Base-by-base conservation (phyloP, 1,140 invertebrate genomes). In the Drosophila repletoides region DNA sequence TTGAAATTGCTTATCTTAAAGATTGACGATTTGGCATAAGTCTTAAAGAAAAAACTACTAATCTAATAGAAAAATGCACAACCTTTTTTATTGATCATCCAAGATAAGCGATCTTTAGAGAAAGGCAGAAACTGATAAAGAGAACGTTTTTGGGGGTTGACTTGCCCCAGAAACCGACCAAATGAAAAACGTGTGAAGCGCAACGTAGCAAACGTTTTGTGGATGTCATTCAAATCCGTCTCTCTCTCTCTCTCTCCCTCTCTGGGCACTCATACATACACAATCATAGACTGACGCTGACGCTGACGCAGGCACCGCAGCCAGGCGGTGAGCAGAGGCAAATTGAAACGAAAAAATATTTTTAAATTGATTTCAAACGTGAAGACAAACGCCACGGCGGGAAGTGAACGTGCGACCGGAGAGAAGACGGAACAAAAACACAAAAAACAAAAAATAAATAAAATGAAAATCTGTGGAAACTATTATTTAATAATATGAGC, bases 331-430 rank as follows among this genome's bases (percentile, higher is more conserved):
- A 61, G 52, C 49, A 53, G n/a, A n/a, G 36, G 43, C 73, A 69
- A 84, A 84, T 86, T 79, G 79, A 79, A 71, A 84, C 36, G 70
- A 86, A 84, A 79, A 83, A 79, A 83, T 86, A 84, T 86, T 86
- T 84, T 86, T 84, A 84, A 84, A 84, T 84, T 86, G 80, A 84
- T 84, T 86, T 84, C 67, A 84, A 84, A 80, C 52, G 46, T 29
- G 29, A 55, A 64, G 59, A 67, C 66, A 64, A 60, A 55, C 68
- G 73, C 43, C 49, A 55, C 51, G 60, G 10, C 51, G 36, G 24
- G 17, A 41, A 53, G 36, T 53, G 24, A 53, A 29, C 51, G 51
- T 7, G 51, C 41, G 26, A 14, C 24, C 15, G 15, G 29, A 1
- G 5, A 17, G 31, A 55, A 49, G 7, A 14, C 14, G 36, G 4